phyloP scores from a whole-genome alignment of 37 sponge, comb jelly and placozoan genomes.

The Mnemiopsis leidyi region DNA sequence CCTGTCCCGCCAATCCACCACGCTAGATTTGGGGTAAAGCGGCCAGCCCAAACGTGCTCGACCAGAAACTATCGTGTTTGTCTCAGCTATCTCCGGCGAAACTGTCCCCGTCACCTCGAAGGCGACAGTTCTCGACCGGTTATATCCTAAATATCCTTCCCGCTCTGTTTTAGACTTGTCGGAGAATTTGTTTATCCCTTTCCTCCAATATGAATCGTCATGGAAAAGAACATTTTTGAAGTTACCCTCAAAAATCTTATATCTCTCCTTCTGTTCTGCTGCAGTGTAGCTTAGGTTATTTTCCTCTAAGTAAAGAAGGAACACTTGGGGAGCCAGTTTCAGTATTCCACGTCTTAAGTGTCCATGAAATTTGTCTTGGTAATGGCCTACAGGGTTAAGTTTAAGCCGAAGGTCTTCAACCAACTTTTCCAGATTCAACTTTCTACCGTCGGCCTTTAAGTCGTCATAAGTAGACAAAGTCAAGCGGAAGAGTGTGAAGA shows the following conservation, averaged over 20 bases:
- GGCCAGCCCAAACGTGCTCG: neutral
- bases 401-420: slow-evolving; percentile 2
- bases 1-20: neutral
- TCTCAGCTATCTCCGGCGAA: neutral
- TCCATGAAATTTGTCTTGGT: neutral
- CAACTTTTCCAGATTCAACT: neutral
- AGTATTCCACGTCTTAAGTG: neutral
- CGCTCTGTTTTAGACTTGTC: neutral
- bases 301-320: neutral
- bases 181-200: slow-evolving; percentile 18
- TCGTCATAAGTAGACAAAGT: too few relatives aligned
- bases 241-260: neutral
- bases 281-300: neutral
- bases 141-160: neutral
- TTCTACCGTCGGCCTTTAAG: too few relatives aligned
- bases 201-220: neutral
- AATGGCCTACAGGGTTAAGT: neutral
- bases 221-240: neutral
- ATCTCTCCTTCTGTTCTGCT: neutral
- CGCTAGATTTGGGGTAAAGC: neutral
- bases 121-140: neutral
- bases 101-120: neutral
- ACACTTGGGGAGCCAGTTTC: neutral
- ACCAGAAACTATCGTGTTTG: neutral
- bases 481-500: too few relatives aligned